Base-by-base conservation (phyloP, 2,888 invertebrate genomes). In the Leucania comma region DNA sequence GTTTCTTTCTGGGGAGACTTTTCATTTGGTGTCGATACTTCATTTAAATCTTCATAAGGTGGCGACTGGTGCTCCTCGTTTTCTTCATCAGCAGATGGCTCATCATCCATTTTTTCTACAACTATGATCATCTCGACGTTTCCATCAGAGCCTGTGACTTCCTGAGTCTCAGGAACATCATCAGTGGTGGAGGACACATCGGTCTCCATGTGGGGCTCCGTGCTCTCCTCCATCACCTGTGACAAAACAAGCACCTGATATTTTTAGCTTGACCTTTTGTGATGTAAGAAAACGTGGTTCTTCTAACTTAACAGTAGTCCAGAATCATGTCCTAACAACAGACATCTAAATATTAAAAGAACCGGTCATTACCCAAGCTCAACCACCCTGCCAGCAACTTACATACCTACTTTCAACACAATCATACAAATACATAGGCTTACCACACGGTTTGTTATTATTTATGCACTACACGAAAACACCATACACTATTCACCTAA, bases 281-380 rank as follows among this genome's bases (percentile, higher is more conserved):
- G 78, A 88, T 86, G 87, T 88, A 87, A 87, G 83, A 88, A 86
- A 83, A 82, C 62, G 70, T 76, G 76, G 46, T 71, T 67, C 72
- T 80, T 76, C 68, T 79, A 86, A 83, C 84, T 69, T 72, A 79
- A 78, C 72, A 80, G 67, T 73, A 75, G 78, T 53, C 53, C 42
- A 68, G 58, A 60, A 71, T 69, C 58, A 81, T 82, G 84, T 82
- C 81, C 79, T 86, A 86, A 88, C 86, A 90, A 89, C 87, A 90
- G 81, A 88, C 80, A 84, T 84, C 83, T 87, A 81, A 90, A 91
- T 88, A 91, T 87, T 88, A 80, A 83, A 84, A 79, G 86, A 91
- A 93, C 94, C 93, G 93, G 94, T 93, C 92, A 93, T 91, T 93
- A 92, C 88, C 90, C 90, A 91, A 93, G 92, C 92, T 87, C 85